Evolutionary conservation across 2,888 invertebrate species (phyloP).

Genomic region (Pyrocoelia pectoralis): DNA sequence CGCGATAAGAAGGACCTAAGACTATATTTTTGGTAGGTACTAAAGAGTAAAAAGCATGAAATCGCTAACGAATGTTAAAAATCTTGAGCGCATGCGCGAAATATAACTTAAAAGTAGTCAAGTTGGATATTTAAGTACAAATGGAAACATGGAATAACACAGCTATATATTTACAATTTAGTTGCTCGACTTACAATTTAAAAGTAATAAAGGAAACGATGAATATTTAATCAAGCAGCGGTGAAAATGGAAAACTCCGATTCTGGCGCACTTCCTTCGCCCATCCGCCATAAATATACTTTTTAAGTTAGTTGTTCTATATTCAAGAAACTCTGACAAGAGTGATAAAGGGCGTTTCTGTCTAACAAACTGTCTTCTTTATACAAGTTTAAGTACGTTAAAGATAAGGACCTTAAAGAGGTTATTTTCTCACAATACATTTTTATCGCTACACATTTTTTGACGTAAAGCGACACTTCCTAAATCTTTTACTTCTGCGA

Average conservation of each 20-base stretch:
- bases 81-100: too few relatives aligned
- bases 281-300: slow-evolving; percentile 6
- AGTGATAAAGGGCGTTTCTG: slow-evolving; percentile 43
- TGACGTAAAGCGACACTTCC: slow-evolving; percentile 34
- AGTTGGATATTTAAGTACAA: slow-evolving; percentile 2
- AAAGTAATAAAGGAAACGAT: slow-evolving; percentile 11
- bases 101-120: too few relatives aligned
- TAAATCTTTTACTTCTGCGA: slow-evolving; percentile 36
- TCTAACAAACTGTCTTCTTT: slow-evolving; percentile 43
- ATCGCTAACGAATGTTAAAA: too few relatives aligned
- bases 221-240: slow-evolving; percentile 10
- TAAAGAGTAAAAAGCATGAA: too few relatives aligned
- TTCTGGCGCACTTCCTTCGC: too few relatives aligned
- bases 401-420: slow-evolving; percentile 44
- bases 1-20: too few relatives aligned
- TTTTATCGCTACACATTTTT: slow-evolving; percentile 38
- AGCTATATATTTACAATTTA: slow-evolving; percentile 6
- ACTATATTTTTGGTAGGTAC: too few relatives aligned
- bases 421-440: slow-evolving; percentile 36
- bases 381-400: slow-evolving; percentile 46
- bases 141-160: not conserved
- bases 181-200: slow-evolving; percentile 9
- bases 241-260: slow-evolving; percentile 5
- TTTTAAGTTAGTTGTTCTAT: slow-evolving; percentile 34
- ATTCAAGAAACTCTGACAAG: slow-evolving; percentile 42